Evolutionary conservation across 2,797 vertebrate genomes (phyloP).

Genomic region (Sciurus vulgaris): DNA sequence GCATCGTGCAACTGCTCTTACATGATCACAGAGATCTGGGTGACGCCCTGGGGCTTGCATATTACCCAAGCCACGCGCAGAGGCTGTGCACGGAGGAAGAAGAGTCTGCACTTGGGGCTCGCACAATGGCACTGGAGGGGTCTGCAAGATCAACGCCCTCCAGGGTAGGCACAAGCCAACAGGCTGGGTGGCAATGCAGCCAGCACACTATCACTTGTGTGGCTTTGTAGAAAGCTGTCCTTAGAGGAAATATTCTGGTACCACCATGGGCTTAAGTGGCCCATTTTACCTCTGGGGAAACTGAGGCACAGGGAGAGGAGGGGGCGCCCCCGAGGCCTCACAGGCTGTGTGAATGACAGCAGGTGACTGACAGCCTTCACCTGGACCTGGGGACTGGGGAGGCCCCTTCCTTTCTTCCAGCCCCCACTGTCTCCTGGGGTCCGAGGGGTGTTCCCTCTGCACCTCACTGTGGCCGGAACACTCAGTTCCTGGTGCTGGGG

Average conservation of each 20-base stretch:
- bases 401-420: background rate
- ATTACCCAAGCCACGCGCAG: background rate
- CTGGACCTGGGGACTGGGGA: background rate
- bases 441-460: background rate
- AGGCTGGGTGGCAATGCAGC: accelerated
- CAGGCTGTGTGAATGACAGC: background rate
- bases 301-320: background rate
- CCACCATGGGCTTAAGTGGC: background rate
- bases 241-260: background rate
- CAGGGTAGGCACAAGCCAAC: background rate
- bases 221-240: background rate
- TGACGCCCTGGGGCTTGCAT: background rate
- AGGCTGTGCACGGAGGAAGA: background rate
- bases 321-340: background rate
- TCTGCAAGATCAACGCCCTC: slow-evolving; percentile 79
- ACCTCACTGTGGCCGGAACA: background rate
- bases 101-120: no score
- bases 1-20: background rate
- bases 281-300: background rate
- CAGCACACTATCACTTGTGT: no score
- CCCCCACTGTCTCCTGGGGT: background rate
- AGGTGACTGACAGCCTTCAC: background rate
- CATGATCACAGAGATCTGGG: background rate
- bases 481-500: background rate
- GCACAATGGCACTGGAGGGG: slow-evolving; percentile 86